Conservation (phyloP, 2,113 vertebrate genomes). For the Neogobius melanostomus region DNA sequence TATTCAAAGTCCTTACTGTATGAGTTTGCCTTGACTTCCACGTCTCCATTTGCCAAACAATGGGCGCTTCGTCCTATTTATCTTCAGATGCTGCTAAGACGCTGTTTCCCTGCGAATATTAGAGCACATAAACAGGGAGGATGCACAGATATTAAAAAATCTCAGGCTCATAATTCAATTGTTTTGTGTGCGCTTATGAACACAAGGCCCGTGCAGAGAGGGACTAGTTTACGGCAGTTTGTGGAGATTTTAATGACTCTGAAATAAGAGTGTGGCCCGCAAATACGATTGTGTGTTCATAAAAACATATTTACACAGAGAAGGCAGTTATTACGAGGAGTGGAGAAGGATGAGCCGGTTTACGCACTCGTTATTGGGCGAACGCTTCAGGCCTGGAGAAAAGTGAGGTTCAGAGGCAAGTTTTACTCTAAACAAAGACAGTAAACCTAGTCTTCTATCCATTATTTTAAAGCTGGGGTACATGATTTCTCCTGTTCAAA, state of each 20-base stretch:
- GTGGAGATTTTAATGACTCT: conserved; percentile 50
- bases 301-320: conserved; percentile 45
- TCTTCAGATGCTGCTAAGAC: conserved; percentile 21
- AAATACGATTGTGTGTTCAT: conserved; percentile 53
- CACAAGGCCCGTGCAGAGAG: conserved; percentile 56
- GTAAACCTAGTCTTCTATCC: no score
- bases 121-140: conserved; percentile 32
- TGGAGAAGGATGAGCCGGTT: conserved; percentile 12
- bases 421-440: no score
- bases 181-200: conserved; percentile 62
- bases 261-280: conserved; percentile 41
- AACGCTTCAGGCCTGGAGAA: no score
- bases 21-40: not conserved
- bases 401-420: no score
- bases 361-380: conserved; percentile 3
- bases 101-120: conserved; percentile 5
- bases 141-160: conserved; percentile 57
- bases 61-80: not conserved
- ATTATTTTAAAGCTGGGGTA: no score
- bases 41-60: not conserved
- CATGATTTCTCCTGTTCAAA: no score
- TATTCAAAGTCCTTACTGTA: no score
- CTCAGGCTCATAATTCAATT: conserved; percentile 58
- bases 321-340: conserved; percentile 32
- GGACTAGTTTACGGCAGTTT: conserved; percentile 56